Evolutionary conservation across 2,113 vertebrate genomes (phyloP).

Genomic region (Hydropotes inermis): DNA sequence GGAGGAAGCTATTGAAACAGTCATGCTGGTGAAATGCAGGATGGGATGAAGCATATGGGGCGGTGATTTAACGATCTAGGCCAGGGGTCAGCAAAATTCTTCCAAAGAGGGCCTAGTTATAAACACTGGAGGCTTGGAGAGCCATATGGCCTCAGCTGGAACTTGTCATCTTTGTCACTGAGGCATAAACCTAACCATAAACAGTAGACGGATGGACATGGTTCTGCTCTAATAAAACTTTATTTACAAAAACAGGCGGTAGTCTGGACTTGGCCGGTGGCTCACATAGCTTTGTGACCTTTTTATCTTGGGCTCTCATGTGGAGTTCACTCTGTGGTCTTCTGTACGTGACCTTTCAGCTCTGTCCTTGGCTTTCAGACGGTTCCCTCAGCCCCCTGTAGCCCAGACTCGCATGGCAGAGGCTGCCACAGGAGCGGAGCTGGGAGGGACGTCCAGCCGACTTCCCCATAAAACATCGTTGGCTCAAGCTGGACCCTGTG

Average conservation of each 20-base stretch:
- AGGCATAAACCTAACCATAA: not conserved
- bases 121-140: not conserved
- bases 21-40: rapidly evolving
- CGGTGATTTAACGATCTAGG: not conserved
- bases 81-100: not conserved
- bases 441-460: not conserved
- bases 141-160: not conserved
- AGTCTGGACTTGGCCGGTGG: not conserved
- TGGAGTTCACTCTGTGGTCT: rapidly evolving
- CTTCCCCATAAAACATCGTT: not conserved
- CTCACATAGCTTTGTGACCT: not conserved
- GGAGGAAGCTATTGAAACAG: not conserved
- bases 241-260: not conserved
- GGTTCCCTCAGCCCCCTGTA: not conserved
- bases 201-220: not conserved
- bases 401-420: not conserved
- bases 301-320: not conserved
- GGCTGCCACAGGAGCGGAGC: too few relatives aligned
- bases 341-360: not conserved
- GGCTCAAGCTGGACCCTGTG: not conserved
- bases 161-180: not conserved
- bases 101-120: not conserved
- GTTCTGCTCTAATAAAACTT: not conserved
- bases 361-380: not conserved
- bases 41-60: not conserved